These are phyloP conservation scores for Limnephilus lunatus DNA, from an alignment of 2,888 invertebrate species.

Conservation along the genomic window DNA sequence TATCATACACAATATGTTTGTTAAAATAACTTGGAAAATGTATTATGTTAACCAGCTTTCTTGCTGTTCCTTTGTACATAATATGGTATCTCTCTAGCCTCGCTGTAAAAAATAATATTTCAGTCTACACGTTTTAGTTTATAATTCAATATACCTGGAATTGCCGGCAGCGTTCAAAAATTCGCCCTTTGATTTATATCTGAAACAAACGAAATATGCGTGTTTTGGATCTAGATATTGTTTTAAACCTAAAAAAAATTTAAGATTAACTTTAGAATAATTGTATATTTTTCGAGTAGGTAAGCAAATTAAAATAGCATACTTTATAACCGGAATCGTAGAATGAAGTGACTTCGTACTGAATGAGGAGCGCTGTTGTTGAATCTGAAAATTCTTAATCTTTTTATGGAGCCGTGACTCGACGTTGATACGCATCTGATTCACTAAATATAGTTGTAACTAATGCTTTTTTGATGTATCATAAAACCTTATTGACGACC, in stretches of 20 bases:
- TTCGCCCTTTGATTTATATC: not conserved
- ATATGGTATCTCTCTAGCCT: not conserved
- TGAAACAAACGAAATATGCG: not conserved
- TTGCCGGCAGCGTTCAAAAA: not conserved
- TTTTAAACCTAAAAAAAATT: not conserved
- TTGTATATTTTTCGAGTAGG: too few species aligned
- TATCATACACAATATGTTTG: not conserved
- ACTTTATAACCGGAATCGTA: too few species aligned
- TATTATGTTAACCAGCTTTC: not conserved
- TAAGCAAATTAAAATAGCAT: too few species aligned
- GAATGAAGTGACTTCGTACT: too few species aligned
- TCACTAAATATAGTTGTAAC: not conserved
- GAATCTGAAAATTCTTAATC: too few species aligned
- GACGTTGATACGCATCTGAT: too few species aligned
- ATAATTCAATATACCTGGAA: not conserved
- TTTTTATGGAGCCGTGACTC: too few species aligned
- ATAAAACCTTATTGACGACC: not conserved
- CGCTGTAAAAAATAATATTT: not conserved
- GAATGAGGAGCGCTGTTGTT: too few species aligned
- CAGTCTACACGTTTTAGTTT: not conserved
- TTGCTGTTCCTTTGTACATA: not conserved
- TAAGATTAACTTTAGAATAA: too few species aligned
- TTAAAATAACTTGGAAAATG: not conserved
- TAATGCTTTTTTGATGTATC: not conserved
- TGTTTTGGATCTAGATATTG: not conserved